Conservation (phyloP, 1,140 invertebrate species). For the Cephus cinctus region DNA sequence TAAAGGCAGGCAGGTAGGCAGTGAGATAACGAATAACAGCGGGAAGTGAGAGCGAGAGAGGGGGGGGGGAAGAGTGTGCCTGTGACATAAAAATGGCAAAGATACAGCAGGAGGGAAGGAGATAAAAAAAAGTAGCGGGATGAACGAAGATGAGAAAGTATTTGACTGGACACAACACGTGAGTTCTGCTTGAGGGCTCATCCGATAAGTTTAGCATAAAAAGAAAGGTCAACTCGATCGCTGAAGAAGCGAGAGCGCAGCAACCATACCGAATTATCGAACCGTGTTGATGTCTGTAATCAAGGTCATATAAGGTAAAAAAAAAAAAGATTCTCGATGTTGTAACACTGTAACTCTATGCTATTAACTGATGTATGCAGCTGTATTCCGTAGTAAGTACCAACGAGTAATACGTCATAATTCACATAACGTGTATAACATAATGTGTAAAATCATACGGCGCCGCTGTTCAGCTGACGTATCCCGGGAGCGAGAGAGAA, state of each 20-base stretch:
- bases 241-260: neutral
- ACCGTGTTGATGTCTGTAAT: constrained; percentile 2
- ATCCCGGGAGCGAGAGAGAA: too few relatives aligned
- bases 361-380: constrained; percentile 44
- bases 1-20: neutral
- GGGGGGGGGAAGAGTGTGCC: constrained; percentile 2
- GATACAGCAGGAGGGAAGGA: neutral
- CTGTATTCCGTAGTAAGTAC: constrained; percentile 43
- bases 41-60: constrained; percentile 9
- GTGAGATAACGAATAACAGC: constrained; percentile 11
- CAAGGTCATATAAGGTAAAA: neutral
- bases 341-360: constrained; percentile 48
- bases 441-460: too few relatives aligned
- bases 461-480: too few relatives aligned
- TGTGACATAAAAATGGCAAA: too few relatives aligned
- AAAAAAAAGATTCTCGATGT: constrained; percentile 43
- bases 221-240: neutral
- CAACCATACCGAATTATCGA: constrained; percentile 11
- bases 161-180: constrained; percentile 6
- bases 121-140: neutral
- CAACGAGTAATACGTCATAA: constrained; percentile 21
- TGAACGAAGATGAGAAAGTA: constrained; percentile 3
- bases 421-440: constrained; percentile 20
- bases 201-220: constrained; percentile 24
- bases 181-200: neutral